Percentiles rank a stretch among this genome's conserved stretches.
These are phyloP conservation scores for Delichon dasypus DNA, from an alignment of 2,797 vertebrate species.

Conservation along the genomic window DNA sequence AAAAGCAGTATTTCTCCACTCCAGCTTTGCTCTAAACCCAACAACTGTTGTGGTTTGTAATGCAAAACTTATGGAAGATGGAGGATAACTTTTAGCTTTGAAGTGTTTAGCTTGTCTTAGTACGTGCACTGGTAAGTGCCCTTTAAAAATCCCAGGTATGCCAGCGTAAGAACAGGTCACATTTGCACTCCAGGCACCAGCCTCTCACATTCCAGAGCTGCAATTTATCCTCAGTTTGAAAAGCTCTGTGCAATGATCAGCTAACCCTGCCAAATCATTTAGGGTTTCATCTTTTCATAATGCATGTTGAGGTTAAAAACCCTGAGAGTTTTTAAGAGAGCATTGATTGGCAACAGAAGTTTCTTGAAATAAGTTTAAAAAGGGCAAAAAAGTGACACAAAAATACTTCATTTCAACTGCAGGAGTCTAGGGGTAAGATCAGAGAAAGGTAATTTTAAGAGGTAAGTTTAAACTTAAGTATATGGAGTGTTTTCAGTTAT, in stretches of 20 bases:
- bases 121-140: slow-evolving; percentile 7
- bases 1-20: slow-evolving; percentile 38
- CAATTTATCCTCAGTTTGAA: slow-evolving; percentile 2
- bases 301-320: slow-evolving; percentile 43
- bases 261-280: neutral
- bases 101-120: slow-evolving; percentile 39
- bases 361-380: slow-evolving; percentile 25
- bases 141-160: slow-evolving; percentile 45
- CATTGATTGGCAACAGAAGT: slow-evolving; percentile 10
- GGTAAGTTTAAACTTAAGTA: slow-evolving; percentile 46
- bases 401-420: slow-evolving; percentile 63
- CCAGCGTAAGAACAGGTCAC: slow-evolving; percentile 13
- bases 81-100: slow-evolving; percentile 27
- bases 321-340: slow-evolving; percentile 57
- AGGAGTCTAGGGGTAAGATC: neutral
- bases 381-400: slow-evolving; percentile 41
- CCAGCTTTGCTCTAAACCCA: slow-evolving; percentile 35
- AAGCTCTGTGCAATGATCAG: neutral
- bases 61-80: neutral
- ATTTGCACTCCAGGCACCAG: slow-evolving; percentile 25
- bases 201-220: slow-evolving; percentile 44
- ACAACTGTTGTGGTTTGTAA: slow-evolving; percentile 12
- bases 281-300: slow-evolving; percentile 32
- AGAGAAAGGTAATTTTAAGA: slow-evolving; percentile 30
- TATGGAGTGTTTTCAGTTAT: slow-evolving; percentile 63